Percentiles rank a stretch among this genome's conserved stretches.
phyloP scores from a whole-genome alignment of 2,113 vertebrate species.

The Spea bombifrons region DNA sequence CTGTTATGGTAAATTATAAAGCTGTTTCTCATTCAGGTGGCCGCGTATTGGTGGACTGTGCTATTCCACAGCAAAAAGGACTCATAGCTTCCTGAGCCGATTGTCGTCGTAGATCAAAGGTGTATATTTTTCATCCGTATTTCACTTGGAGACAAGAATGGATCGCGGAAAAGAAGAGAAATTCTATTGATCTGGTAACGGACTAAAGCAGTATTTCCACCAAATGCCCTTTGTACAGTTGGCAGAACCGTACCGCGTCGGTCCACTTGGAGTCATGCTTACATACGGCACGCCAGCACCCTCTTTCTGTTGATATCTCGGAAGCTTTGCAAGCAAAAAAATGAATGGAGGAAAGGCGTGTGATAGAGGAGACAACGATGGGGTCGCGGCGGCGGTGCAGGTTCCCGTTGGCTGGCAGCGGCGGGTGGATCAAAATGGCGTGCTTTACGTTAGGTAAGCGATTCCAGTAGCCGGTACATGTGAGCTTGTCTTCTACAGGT shows the following conservation, averaged over 20 bases:
- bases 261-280: constrained; percentile 78
- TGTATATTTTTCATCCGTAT: background rate
- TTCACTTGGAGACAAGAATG: constrained; percentile 48
- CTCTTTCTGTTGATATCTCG: constrained; percentile 87
- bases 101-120: constrained; percentile 59
- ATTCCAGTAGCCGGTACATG: background rate
- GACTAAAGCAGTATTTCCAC: constrained; percentile 75
- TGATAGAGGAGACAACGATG: constrained; percentile 83
- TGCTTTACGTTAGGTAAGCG: constrained; percentile 88
- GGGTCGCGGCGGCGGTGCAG: constrained; percentile 82
- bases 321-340: constrained; percentile 85
- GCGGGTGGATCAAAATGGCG: constrained; percentile 79
- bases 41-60: constrained; percentile 69
- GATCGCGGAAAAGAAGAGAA: constrained; percentile 67
- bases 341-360: constrained; percentile 99
- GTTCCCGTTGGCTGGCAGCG: constrained; percentile 98
- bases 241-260: constrained; percentile 68
- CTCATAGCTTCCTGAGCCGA: constrained; percentile 66
- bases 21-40: constrained; percentile 59
- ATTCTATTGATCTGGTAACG: constrained; percentile 79
- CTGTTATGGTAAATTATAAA: too few relatives aligned
- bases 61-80: constrained; percentile 66
- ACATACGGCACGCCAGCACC: constrained; percentile 73
- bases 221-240: constrained; percentile 69
- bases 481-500: background rate